Percentiles rank a stretch among this genome's conserved stretches.
Conservation (phyloP, 2,797 vertebrate species). For the Callimico goeldii region DNA sequence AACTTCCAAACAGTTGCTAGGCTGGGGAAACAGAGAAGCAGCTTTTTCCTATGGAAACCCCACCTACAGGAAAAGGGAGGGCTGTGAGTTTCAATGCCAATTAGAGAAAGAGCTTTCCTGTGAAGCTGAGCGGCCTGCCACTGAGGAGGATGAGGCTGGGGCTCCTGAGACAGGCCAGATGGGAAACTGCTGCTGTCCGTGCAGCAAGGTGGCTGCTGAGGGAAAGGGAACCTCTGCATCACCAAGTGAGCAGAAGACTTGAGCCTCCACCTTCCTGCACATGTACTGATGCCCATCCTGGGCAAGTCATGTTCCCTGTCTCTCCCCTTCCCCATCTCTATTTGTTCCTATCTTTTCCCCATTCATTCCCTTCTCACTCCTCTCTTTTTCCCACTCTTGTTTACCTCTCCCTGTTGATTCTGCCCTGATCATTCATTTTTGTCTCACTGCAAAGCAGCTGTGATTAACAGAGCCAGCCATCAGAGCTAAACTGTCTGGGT, state of each 20-base stretch:
- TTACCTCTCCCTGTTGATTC: background rate
- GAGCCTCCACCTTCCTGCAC: background rate
- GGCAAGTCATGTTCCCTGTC: background rate
- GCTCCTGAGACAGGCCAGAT: background rate
- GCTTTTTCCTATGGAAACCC: conserved; percentile 88
- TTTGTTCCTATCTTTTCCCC: background rate
- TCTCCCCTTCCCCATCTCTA: background rate
- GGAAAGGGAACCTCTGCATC: background rate
- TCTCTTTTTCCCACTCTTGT: background rate
- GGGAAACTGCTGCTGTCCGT: conserved; percentile 53
- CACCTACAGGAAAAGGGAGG: conserved; percentile 91
- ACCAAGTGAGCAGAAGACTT: background rate
- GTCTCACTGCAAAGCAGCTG: background rate
- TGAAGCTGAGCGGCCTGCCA: conserved; percentile 36
- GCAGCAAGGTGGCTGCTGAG: background rate
- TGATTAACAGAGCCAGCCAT: background rate
- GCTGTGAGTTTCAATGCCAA: conserved; percentile 79
- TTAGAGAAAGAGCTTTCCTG: conserved; percentile 77
- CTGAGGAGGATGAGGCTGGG: conserved; percentile 31
- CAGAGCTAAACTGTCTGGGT: background rate
- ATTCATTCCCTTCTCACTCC: background rate
- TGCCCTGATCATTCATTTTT: background rate
- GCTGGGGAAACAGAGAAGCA: conserved; percentile 80
- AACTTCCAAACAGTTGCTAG: conserved; percentile 71
- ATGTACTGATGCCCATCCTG: background rate